Percentiles rank a stretch among this genome's conserved stretches.
These are phyloP conservation scores for Coendou prehensilis DNA, from an alignment of 2,797 vertebrate genomes.

Conservation along the genomic window DNA sequence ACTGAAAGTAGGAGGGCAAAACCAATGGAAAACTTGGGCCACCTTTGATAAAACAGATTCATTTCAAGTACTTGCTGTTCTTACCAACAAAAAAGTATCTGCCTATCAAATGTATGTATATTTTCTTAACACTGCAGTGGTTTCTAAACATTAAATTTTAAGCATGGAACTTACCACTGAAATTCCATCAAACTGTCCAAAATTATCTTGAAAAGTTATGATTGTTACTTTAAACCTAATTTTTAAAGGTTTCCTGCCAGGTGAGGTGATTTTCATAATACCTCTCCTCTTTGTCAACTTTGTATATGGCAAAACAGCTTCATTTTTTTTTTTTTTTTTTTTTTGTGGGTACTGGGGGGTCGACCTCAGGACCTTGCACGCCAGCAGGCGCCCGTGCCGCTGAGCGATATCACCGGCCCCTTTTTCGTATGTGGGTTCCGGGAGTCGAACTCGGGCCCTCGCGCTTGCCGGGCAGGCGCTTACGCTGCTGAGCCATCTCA, in stretches of 20 bases:
- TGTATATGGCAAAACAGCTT: not conserved
- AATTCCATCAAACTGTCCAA: constrained; percentile 34
- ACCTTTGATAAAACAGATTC: not conserved
- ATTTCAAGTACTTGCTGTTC: not conserved
- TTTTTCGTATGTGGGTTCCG: too few relatives aligned
- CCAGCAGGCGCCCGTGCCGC: too few relatives aligned
- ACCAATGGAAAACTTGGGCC: not conserved
- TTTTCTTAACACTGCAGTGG: not conserved
- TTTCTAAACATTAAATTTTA: constrained; percentile 34
- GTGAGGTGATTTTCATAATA: constrained; percentile 55
- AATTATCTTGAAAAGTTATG: constrained; percentile 49
- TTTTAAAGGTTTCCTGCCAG: constrained; percentile 8
- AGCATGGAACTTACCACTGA: not conserved
- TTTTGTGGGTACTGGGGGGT: too few relatives aligned
- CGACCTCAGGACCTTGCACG: too few relatives aligned
- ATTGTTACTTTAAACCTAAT: not conserved
- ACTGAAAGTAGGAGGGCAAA: constrained; percentile 21
- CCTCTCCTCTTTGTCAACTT: not conserved
- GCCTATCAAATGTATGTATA: not conserved
- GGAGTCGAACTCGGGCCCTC: too few relatives aligned
- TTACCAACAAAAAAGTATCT: constrained; percentile 2
- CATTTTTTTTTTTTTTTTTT: not conserved
- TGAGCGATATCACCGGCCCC: too few relatives aligned
- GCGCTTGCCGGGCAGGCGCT: too few relatives aligned
- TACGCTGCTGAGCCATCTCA: too few relatives aligned